Evolutionary conservation across 2,113 vertebrate genomes (phyloP), one percentile per base, ranked within the genome.

Genomic region (Rhea americana): DNA sequence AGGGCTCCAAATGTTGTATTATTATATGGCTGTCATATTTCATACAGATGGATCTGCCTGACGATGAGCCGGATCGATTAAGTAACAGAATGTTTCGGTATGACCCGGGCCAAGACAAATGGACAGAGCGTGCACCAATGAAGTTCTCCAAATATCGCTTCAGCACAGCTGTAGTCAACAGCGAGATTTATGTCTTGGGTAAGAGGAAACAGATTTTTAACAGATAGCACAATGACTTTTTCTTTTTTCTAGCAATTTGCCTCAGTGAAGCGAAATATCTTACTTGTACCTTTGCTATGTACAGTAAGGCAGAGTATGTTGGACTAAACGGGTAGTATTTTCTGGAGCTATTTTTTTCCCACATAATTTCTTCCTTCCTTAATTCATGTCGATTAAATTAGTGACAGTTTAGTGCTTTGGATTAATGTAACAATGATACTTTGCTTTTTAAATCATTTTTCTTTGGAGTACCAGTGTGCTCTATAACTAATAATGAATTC

Each of bases 21-120:
- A 91, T 96, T 93, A 89, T 56, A 83, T 72, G 63, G 76, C 96
- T 97, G 97, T 97, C 97, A 85, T 98, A 94, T 96, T 95, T 96
- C 96, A 94, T 85, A 73, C 96, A 99, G 99, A 98, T 98, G 94
- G 98, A 98, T 97, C 97, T 98, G 83, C 98, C 98, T 82, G 98
- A 99, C 83, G 99, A 99, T 94, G 99, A 99, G 95, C 99, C 98
- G 5, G 99, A 99, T 95, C 98, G 98, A 95, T 98, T 99, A 94
- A 99, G 98, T 96, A 99, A 99, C 97, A 98, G 98, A 87, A 97
- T 97, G n/a, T 97, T 99, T 95, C 97, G 97, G 83, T 99, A 99
- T 41, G 97, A 99, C 93, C 99, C 99, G 2, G 94, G 97, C 86
- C 98, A 93, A 96, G 99, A 99, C 94, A 98, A 98, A 85, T 99